phyloP scores from a whole-genome alignment of 1,140 invertebrate genomes.

The Papilio dardanus region DNA sequence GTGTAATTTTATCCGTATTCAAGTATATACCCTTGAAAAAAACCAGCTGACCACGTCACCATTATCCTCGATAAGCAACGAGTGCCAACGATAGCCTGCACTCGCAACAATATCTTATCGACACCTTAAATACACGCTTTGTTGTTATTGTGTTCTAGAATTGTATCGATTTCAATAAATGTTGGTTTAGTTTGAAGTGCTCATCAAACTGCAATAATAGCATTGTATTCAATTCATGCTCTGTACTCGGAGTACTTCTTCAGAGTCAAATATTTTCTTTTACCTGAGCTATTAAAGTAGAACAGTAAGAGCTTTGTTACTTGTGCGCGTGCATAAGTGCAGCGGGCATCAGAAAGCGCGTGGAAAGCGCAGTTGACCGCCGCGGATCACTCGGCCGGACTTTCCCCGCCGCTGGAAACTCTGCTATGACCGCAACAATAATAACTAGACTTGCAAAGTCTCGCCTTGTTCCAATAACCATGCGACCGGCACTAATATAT shows the following conservation, averaged over 20 bases:
- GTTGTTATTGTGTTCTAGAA: not conserved
- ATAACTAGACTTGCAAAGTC: not conserved
- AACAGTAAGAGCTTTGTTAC: not conserved
- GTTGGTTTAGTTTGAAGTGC: no score
- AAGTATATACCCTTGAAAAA: not conserved
- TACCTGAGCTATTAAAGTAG: not conserved
- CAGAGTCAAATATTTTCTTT: not conserved
- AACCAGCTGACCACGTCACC: not conserved
- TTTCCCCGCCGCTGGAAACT: not conserved
- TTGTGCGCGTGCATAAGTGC: not conserved
- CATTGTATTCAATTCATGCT: no score
- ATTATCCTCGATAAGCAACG: not conserved
- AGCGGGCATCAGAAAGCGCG: conserved; percentile 9
- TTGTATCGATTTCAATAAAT: no score
- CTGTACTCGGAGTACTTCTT: not conserved
- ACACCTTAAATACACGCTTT: not conserved
- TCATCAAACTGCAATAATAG: no score
- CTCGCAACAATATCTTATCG: not conserved
- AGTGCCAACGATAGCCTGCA: not conserved
- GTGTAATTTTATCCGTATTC: not conserved
- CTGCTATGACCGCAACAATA: conserved; percentile 2
- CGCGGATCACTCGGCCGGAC: conserved; percentile 1
- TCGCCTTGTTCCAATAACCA: not conserved
- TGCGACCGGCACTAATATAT: not conserved
- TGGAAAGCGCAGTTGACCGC: not conserved